Evolutionary conservation across 2,888 invertebrate species (phyloP), one percentile per base, ranked within the genome.

Genomic region (Andricus quercusramuli): DNA sequence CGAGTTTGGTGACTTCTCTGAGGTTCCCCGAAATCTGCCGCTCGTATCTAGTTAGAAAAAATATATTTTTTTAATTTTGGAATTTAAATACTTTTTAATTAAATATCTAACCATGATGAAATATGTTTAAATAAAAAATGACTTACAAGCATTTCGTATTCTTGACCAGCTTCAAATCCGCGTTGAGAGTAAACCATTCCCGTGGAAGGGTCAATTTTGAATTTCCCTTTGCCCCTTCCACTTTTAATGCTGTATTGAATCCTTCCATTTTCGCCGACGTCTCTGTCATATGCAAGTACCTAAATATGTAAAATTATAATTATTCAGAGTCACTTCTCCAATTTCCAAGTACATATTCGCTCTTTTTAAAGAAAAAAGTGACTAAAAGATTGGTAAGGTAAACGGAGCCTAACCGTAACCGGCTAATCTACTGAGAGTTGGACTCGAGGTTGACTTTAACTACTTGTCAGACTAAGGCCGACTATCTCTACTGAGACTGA

Each of bases 271-370:
- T 94, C 95, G 13, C 97, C 97, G 78, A 94, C 94, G 93, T 99
- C 98, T 86, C 94, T 94, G 93, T 99, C 98, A 85, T 95, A 95
- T 20, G 98, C 98, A 85, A 96, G 94, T 85, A 98, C 96, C 95
- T 97, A 93, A 56, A 56, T 76, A 47, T 17, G 67, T 77, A 59
- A 29, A 77, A 64, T 17, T 5, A 29, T 13, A 4, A 68, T 77
- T 32, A 51, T 56, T 56, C 11, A 74, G n/a, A 17, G 25, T 74
- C 11, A 20, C 25, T 9, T 17, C 25, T 47, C 9, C 8, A 70
- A 2, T 70, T 17, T 11, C 8, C 17, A 9, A 22, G 6, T 9
- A n/a, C n/a, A n/a, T n/a, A 2, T 51, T 70, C 3, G n/a, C 2
- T 67, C 37, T 20, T 65, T 65, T 37, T 1, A 29, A 13, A 29